phyloP scores from a whole-genome alignment of 1,140 invertebrate genomes.

The Oryctes rhinoceros region DNA sequence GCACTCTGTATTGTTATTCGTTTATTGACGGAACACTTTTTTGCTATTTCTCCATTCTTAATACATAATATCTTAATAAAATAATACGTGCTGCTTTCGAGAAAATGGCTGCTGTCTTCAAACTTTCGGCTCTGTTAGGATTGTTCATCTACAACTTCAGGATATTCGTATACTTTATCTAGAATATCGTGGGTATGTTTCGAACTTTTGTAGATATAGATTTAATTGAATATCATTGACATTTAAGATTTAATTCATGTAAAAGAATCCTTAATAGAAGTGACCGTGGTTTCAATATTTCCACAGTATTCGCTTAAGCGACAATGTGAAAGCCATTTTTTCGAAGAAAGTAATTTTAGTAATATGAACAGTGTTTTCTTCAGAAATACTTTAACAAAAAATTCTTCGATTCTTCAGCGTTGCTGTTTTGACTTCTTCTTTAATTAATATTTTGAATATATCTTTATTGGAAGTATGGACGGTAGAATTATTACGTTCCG shows the following conservation, averaged over 20 bases:
- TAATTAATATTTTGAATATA: no score
- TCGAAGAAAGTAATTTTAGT: no score
- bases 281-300: no score
- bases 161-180: not conserved
- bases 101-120: constrained; percentile 21
- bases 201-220: not conserved
- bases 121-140: constrained; percentile 33
- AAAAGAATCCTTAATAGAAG: not conserved
- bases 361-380: no score
- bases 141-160: not conserved
- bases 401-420: no score
- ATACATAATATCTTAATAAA: constrained; percentile 4
- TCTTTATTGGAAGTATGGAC: no score
- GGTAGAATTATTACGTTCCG: no score
- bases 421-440: no score
- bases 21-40: not conserved
- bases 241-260: not conserved
- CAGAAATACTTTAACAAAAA: no score
- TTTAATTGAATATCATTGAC: not conserved
- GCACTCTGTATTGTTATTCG: not conserved
- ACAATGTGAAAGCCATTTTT: no score
- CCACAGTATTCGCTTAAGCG: no score
- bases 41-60: constrained; percentile 14
- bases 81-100: constrained; percentile 1
- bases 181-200: not conserved